These are phyloP conservation scores for Drosophila subobscura DNA, from an alignment of 1,140 invertebrate species.

Conservation along the genomic window DNA sequence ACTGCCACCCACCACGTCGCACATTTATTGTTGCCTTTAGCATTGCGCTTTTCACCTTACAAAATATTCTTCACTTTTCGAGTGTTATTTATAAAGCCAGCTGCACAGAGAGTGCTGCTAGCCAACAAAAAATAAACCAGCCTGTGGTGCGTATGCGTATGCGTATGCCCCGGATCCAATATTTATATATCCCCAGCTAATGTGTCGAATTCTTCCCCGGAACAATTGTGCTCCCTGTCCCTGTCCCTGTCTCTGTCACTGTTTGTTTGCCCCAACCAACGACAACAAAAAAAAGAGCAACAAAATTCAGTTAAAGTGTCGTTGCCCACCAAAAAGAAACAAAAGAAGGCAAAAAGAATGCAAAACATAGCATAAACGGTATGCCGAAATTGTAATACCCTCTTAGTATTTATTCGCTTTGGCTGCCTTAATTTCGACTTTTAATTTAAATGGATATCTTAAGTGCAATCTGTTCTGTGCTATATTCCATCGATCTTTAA, in stretches of 20 bases:
- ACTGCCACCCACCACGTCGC: background rate
- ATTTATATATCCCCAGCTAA: conserved; percentile 33
- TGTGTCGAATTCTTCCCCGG: conserved; percentile 9
- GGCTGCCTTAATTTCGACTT: too few species aligned
- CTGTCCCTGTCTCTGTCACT: background rate
- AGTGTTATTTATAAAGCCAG: conserved; percentile 47
- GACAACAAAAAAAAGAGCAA: background rate
- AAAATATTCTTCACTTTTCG: conserved; percentile 12
- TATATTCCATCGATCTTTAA: too few species aligned
- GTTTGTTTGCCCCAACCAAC: conserved; percentile 8
- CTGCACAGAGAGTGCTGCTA: conserved; percentile 12
- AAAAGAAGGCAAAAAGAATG: conserved; percentile 6
- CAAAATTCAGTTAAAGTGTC: background rate
- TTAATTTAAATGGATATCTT: too few species aligned
- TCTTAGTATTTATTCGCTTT: too few species aligned
- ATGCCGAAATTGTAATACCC: too few species aligned
- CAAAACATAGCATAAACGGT: background rate
- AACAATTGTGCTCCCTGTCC: background rate
- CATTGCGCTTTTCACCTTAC: too few species aligned
- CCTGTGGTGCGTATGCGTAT: conserved; percentile 8
- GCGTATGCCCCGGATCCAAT: conserved; percentile 26
- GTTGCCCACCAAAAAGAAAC: conserved; percentile 6
- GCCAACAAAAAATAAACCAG: background rate
- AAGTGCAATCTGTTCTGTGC: too few species aligned
- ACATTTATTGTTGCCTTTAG: background rate